phyloP scores from a whole-genome alignment of 1,140 invertebrate genomes.

The Drosophila guanche region DNA sequence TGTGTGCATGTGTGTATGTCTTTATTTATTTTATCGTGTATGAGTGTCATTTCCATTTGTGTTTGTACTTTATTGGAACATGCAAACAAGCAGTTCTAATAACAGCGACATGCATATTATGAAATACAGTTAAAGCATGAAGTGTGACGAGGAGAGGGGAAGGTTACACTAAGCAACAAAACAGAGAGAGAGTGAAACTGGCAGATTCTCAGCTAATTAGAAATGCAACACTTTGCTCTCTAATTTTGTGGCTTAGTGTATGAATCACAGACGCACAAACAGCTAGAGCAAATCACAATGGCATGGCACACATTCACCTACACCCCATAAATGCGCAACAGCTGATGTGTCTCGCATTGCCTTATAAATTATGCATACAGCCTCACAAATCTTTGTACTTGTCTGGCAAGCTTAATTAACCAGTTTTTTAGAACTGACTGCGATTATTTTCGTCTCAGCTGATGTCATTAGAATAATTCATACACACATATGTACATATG shows the following conservation, averaged over 20 bases:
- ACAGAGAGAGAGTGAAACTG: not conserved
- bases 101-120: constrained; percentile 71
- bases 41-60: constrained; percentile 46
- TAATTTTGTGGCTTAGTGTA: constrained; percentile 36
- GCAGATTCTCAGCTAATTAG: constrained; percentile 1
- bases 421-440: constrained; percentile 41
- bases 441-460: constrained; percentile 69
- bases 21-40: constrained; percentile 44
- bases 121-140: constrained; percentile 47
- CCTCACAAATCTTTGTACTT: constrained; percentile 19
- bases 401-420: constrained; percentile 51
- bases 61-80: constrained; percentile 69
- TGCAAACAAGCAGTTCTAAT: constrained; percentile 76
- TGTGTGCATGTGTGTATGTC: constrained; percentile 17
- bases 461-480: constrained; percentile 58
- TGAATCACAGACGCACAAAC: constrained; percentile 16
- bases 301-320: constrained; percentile 17
- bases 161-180: constrained; percentile 31
- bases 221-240: not conserved
- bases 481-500: constrained; percentile 2
- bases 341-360: constrained; percentile 51
- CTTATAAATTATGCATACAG: constrained; percentile 19
- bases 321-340: constrained; percentile 62
- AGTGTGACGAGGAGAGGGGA: not conserved
- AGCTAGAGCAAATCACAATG: not conserved